Base-by-base conservation (phyloP, 2,888 invertebrate species). In the Chrysolina haemoptera region DNA sequence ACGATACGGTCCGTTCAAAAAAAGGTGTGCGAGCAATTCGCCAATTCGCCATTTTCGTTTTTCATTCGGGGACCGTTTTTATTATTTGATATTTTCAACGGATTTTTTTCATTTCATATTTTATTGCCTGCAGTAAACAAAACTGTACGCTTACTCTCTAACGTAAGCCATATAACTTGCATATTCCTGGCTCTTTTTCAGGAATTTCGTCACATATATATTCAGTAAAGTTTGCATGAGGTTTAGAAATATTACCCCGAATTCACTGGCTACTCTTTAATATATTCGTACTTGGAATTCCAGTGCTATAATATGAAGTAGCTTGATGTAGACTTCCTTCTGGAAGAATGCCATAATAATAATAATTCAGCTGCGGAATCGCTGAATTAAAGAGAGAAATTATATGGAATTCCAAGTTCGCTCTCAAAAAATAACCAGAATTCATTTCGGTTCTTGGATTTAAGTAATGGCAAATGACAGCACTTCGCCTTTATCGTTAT, bases 201-300 rank as follows among this genome's bases (percentile, higher is more conserved):
- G 59, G 59, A 59, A 59, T 59, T 59, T 59, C 35, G 27, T 27
- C 27, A n/a, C n/a, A 27, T 35, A 59, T 27, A n/a, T 59, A 59
- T 59, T 27, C 35, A 35, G 18, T 5, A 20, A 22, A 20, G 12
- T 20, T 55, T 6, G n/a, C 20, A 18, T 11, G 14, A 1, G n/a
- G 27, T 14, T 10, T 16, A 0, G 35, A 9, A 59, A 35, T 22
- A 59, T 59, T 59, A 59, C 27, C 59, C 14, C 0, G 9, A 16
- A 59, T 35, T 27, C 10, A 27, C n/a, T 59, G 59, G 59, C 59
- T 35, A n/a, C 59, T 59, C 27, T 35, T 59, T 22, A 59, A 59
- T 59, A 59, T 59, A 59, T 27, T 35, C 35, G 11, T 59, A 11
- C 27, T 59, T n/a, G 35, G 59, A 59, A 59, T 59, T 53, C 20